Evolutionary conservation across 2,888 invertebrate genomes (phyloP), one percentile per base, ranked within the genome.

Genomic region (Chaitophorus viminalis): DNA sequence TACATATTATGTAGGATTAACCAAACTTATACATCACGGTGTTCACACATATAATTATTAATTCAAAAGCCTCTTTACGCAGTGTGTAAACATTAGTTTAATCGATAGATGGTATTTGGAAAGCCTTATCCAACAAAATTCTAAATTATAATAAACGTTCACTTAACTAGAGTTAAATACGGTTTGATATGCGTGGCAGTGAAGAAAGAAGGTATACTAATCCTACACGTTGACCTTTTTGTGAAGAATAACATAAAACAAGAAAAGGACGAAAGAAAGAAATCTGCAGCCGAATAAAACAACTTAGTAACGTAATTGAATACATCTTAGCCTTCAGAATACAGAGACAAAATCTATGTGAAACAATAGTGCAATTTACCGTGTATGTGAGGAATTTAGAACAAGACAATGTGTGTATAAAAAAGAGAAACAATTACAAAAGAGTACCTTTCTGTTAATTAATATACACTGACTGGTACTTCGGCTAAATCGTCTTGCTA

Each of bases 31-130:
- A 76, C 25, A 75, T 52, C 68, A 46, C 46, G 14, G 14, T 46
- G 14, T 46, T 46, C 14, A 76, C 39, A 68, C 65, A 68, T n/a
- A 21, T 25, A 68, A 85, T 77, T 77, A 52, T 52, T 77, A 68
- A 85, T 85, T 85, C 76, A 85, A 85, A 85, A 46, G 84, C 65
- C 65, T 46, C 46, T 39, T 65, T 46, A 33, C 31, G 31, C 65
- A 17, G 46, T 46, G 65, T n/a, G 46, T 76, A 68, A 76, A 84
- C 76, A 68, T 46, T 11, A 65, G 76, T 76, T 84, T 76, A 65
- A 76, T 84, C 46, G 84, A 84, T 76, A 46, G 46, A 84, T 33
- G 46, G 65, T 46, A n/a, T 77, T 33, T 68, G 33, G 68, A 82
- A 82, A 68, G 11, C 60, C 6, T 60, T n/a, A 9, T 18, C 9